These are phyloP conservation scores for Ceyx cyanopectus DNA, from an alignment of 2,113 vertebrate species.

Conservation along the genomic window DNA sequence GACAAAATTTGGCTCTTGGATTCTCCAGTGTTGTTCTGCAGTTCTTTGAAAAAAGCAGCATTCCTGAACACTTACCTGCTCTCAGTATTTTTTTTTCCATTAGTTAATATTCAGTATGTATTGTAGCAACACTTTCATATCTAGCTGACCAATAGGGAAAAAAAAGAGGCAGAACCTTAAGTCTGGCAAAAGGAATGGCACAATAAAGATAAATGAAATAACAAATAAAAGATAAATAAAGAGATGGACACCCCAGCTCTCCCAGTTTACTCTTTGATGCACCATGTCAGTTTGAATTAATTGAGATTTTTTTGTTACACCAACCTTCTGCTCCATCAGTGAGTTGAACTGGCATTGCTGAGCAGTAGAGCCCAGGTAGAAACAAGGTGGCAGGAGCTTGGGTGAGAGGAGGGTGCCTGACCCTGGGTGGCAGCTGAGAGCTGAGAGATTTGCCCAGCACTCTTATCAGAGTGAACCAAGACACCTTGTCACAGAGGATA, in stretches of 20 bases:
- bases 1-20: background rate
- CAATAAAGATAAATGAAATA: background rate
- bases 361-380: background rate
- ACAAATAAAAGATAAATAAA: too few species aligned
- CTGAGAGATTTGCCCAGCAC: background rate
- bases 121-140: background rate
- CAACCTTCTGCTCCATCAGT: background rate
- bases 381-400: background rate
- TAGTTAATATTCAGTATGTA: background rate
- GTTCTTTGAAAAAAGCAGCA: fast-evolving
- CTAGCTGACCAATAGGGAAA: background rate
- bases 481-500: background rate
- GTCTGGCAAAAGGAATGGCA: background rate
- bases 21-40: background rate
- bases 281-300: background rate
- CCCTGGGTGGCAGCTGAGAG: background rate
- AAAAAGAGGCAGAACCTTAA: background rate
- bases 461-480: background rate
- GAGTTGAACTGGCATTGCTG: background rate
- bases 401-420: background rate
- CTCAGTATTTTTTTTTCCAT: background rate
- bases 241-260: background rate
- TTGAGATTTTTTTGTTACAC: background rate
- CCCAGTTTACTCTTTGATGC: background rate
- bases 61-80: background rate